A percentile compares a stretch with the other conserved stretches of the same genome.
These are phyloP conservation scores for Parasteatoda tepidariorum DNA, from an alignment of 1,140 invertebrate species.

Conservation along the genomic window DNA sequence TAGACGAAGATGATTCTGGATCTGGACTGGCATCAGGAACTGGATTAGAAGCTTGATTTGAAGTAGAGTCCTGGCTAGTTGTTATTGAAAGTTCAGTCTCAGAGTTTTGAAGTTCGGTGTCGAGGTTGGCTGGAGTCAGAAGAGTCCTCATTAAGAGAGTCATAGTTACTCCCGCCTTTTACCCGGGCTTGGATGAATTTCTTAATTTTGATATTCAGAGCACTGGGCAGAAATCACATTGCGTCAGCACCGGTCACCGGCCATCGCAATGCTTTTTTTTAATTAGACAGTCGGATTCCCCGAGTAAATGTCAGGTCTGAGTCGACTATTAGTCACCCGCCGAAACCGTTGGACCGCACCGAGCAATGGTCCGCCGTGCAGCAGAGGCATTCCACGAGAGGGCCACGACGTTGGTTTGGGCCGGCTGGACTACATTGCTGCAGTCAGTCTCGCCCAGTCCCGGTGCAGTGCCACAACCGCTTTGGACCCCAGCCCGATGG, in stretches of 20 bases:
- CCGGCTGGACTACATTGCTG: not conserved
- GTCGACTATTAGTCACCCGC: not conserved
- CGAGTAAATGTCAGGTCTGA: slow-evolving; percentile 61
- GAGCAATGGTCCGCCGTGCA: not conserved
- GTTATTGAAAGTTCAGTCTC: no score
- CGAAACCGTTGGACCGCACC: not conserved
- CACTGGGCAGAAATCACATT: slow-evolving; percentile 63
- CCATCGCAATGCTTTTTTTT: slow-evolving; percentile 52
- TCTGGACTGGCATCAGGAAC: no score
- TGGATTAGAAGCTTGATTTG: no score
- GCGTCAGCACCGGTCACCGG: slow-evolving; percentile 49
- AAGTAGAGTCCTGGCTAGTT: no score
- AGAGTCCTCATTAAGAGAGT: no score
- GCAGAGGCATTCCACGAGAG: not conserved
- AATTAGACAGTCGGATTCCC: slow-evolving; percentile 12
- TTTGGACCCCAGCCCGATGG: slow-evolving; percentile 72
- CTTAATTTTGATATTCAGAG: slow-evolving; percentile 66
- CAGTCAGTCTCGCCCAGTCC: no score
- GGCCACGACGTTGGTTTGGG: no score
- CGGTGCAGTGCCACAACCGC: not conserved
- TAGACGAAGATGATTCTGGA: no score
- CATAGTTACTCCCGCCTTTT: not conserved
- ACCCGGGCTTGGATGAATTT: slow-evolving; percentile 64
- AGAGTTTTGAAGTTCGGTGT: no score
- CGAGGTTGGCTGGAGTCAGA: no score